These are phyloP conservation scores for Amphipoea lucens DNA, from an alignment of 2,888 invertebrate species.

Conservation along the genomic window DNA sequence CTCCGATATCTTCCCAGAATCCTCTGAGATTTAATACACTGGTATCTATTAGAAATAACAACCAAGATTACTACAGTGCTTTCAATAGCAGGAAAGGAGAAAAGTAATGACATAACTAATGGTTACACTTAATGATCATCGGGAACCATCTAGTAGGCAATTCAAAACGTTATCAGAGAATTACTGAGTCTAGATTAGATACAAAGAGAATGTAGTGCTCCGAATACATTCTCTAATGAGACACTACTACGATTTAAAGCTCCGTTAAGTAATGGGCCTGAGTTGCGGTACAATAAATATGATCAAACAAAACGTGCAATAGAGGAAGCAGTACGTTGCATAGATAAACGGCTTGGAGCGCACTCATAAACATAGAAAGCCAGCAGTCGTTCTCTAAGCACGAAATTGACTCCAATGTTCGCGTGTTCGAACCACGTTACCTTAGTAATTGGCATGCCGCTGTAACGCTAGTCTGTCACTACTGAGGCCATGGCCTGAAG, in stretches of 20 bases:
- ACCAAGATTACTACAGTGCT: conserved; percentile 37
- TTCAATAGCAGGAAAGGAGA: conserved; percentile 55
- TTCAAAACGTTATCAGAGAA: conserved; percentile 74
- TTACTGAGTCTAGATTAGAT: conserved; percentile 73
- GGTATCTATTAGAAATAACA: conserved; percentile 40
- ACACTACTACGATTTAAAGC: conserved; percentile 78
- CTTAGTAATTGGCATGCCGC: conserved; percentile 85
- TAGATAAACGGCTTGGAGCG: conserved; percentile 81
- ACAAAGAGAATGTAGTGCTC: conserved; percentile 76
- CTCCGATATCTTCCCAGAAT: conserved; percentile 37
- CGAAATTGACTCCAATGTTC: conserved; percentile 81
- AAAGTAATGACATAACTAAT: conserved; percentile 66
- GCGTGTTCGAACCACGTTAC: conserved; percentile 85
- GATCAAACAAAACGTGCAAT: conserved; percentile 85
- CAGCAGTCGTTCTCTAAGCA: conserved; percentile 78
- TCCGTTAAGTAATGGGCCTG: conserved; percentile 80
- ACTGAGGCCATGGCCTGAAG: conserved; percentile 52
- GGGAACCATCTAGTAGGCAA: conserved; percentile 65
- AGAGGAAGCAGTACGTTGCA: conserved; percentile 86
- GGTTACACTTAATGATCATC: conserved; percentile 70
- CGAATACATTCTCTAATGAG: conserved; percentile 84
- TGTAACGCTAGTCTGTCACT: conserved; percentile 69
- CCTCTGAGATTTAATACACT: conserved; percentile 18
- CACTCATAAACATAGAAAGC: conserved; percentile 82
- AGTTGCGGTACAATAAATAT: conserved; percentile 84